Evolutionary conservation across 2,113 vertebrate species (phyloP).

Genomic region (Actenoides hombroni): DNA sequence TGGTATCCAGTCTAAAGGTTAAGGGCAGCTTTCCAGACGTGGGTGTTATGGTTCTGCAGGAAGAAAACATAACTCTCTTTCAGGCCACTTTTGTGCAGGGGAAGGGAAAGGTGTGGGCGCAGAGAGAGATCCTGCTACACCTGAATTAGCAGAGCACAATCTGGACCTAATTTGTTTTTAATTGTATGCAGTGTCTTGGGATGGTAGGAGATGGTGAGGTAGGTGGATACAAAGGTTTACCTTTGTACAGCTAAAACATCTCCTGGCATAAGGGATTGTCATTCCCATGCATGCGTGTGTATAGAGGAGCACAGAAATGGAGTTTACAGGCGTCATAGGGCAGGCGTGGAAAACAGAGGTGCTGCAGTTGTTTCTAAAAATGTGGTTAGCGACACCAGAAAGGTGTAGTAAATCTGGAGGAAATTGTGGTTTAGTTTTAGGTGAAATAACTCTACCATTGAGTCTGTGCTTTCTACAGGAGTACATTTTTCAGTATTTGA

Average conservation of each 20-base stretch:
- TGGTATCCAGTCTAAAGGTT: neutral
- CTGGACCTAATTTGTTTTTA: neutral
- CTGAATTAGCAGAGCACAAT: neutral
- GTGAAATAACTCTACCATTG: neutral
- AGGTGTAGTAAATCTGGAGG: constrained; percentile 24
- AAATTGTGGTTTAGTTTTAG: constrained; percentile 29
- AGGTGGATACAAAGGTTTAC: neutral
- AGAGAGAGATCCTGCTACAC: neutral
- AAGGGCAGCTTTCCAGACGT: neutral
- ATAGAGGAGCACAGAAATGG: neutral
- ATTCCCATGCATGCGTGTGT: neutral
- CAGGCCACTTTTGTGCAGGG: neutral
- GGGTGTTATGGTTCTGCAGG: neutral
- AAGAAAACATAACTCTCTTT: neutral
- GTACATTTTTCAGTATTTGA: neutral
- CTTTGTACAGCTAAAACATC: neutral
- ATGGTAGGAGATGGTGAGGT: neutral
- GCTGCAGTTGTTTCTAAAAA: constrained; percentile 1
- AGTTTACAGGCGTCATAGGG: neutral
- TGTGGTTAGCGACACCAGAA: neutral
- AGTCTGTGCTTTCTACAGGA: neutral
- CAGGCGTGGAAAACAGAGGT: neutral
- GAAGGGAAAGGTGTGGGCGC: neutral
- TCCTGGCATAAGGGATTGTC: neutral
- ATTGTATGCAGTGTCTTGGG: neutral